Evolutionary conservation across 2,797 vertebrate genomes (phyloP), one percentile per base, ranked within the genome.

Genomic region (Tragelaphus oryx): DNA sequence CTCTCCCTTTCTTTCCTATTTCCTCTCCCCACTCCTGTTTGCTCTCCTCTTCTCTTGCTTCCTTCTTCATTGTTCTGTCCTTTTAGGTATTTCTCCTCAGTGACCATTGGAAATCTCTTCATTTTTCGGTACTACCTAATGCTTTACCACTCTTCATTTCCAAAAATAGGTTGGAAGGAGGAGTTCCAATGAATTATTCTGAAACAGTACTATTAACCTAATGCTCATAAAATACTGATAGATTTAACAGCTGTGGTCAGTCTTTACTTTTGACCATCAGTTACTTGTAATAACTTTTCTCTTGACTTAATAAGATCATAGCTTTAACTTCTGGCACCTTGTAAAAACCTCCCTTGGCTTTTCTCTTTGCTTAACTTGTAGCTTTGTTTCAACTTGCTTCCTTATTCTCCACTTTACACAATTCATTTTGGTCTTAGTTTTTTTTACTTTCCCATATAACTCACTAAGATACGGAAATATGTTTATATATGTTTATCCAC

Each of bases 301-400:
- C 33, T 33, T 90, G 20, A 28, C 71, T 95, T 89, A 90, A 8
- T 85, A 79, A 90, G 59, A 85, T 91, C 28, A 81, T 81, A 92
- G 16, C 65, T 85, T 86, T 83, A 90, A 65, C 55, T 89, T 55
- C 76, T 95, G 65, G 57, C 16, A 71, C 30, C 22, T 90, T 93
- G 91, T 89, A 44, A 92, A 37, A 88, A 92, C 48, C 52, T 91
- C 16, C 28, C 6, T 83, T 94, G 89, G 46, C 59, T 94, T 96
- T 74, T 88, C 88, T 96, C 28, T 91, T 52, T 90, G 50, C 59
- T 81, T 95, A 91, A 79, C 54, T 84, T 88, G 18, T 83, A 95
- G 84, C 87, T 95, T 94, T 93, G 46, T 97, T 96, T 95, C 46
- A 94, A 30, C 81, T 94, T 1, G 71, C 74, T 88, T 89, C 9